Evolutionary conservation across 92 coral and sea anemone genomes (phyloP).

Genomic region (Umimayanthus kanabou): DNA sequence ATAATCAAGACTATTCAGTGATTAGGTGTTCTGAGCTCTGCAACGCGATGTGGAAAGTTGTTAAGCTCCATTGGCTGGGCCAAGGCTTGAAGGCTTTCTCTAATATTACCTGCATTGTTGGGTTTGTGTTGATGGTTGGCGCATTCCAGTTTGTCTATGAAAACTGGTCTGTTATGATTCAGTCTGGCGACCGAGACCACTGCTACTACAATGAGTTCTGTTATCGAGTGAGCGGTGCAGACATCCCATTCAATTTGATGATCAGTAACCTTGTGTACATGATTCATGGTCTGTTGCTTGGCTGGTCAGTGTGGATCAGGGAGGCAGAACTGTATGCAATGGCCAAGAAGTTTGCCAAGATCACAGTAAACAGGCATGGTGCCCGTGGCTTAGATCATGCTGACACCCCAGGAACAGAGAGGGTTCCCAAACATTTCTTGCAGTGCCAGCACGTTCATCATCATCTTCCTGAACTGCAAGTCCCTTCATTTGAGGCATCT

Average conservation of each 20-base stretch:
- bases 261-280: slow-evolving; percentile 87
- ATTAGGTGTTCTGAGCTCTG: slow-evolving; percentile 50
- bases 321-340: slow-evolving; percentile 83
- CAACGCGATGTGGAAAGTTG: slow-evolving; percentile 58
- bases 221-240: slow-evolving; percentile 68
- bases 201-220: slow-evolving; percentile 95
- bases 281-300: slow-evolving; percentile 84
- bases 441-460: slow-evolving; percentile 57
- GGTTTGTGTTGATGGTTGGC: slow-evolving; percentile 86
- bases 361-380: slow-evolving; percentile 2
- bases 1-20: not conserved
- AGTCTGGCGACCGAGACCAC: slow-evolving; percentile 76
- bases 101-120: slow-evolving; percentile 87
- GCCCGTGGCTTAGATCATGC: not conserved
- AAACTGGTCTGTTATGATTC: slow-evolving; percentile 83
- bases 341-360: slow-evolving; percentile 57
- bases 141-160: slow-evolving; percentile 90
- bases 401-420: slow-evolving; percentile 27
- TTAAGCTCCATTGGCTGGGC: slow-evolving; percentile 69
- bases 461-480: slow-evolving; percentile 69
- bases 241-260: slow-evolving; percentile 92
- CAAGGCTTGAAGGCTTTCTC: slow-evolving; percentile 76
- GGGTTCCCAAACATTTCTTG: slow-evolving; percentile 65
- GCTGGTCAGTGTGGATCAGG: slow-evolving; percentile 84
- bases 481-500: slow-evolving; percentile 53